phyloP scores from a whole-genome alignment of 1,140 invertebrate genomes.

The Bombus sylvicola region DNA sequence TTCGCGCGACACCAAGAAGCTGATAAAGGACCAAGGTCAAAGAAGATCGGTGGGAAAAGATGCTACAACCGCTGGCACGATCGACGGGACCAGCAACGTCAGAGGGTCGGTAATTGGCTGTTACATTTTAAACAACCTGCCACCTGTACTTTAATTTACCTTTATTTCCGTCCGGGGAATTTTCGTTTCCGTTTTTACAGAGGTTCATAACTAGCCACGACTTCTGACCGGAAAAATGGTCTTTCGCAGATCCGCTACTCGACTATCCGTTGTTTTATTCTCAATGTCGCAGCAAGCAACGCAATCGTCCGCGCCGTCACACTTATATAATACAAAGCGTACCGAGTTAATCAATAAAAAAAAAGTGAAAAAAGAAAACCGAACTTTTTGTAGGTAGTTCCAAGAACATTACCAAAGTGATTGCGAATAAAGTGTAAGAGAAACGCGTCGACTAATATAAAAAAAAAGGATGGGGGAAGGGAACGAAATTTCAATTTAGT shows the following conservation, averaged over 20 bases:
- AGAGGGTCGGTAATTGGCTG: conserved; percentile 69
- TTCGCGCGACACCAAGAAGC: background rate
- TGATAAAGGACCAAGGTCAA: background rate
- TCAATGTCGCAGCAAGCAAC: conserved; percentile 38
- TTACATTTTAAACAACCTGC: conserved; percentile 73
- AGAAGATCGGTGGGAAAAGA: conserved; percentile 29
- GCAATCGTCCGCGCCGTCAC: background rate
- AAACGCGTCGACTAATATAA: background rate
- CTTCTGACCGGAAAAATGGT: conserved; percentile 37
- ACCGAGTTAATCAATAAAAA: conserved; percentile 24
- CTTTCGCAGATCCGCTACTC: conserved; percentile 29
- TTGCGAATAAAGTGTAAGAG: conserved; percentile 26
- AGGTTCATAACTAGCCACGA: conserved; percentile 63
- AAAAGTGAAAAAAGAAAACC: too few species aligned
- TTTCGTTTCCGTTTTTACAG: conserved; percentile 63
- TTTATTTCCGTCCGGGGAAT: conserved; percentile 70
- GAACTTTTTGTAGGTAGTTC: conserved; percentile 13
- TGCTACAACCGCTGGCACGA: conserved; percentile 43
- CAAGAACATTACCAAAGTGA: conserved; percentile 23
- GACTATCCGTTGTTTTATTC: conserved; percentile 57
- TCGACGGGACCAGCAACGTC: conserved; percentile 32
- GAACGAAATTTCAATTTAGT: background rate
- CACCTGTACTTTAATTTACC: conserved; percentile 69
- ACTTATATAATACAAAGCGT: conserved; percentile 3
- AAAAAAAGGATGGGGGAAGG: background rate